A percentile compares a stretch with the other conserved stretches of the same genome.
Evolutionary conservation across 2,888 invertebrate genomes (phyloP).

Genomic region (Eurytoma adleriae): DNA sequence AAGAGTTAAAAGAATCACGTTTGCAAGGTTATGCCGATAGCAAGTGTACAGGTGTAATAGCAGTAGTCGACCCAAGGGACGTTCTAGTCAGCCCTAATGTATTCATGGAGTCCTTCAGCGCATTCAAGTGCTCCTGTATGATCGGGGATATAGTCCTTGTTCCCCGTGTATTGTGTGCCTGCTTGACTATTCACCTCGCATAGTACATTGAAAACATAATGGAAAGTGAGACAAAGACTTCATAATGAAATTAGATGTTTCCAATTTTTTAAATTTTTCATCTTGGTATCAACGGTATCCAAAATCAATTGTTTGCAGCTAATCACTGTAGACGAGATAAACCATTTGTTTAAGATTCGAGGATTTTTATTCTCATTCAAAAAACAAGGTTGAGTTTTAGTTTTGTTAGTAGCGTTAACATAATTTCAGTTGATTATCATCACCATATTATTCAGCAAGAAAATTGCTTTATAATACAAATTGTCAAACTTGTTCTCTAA

Average conservation of each 20-base stretch:
- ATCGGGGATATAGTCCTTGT: constrained; percentile 24
- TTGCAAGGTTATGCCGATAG: not conserved
- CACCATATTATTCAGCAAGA: too few relatives aligned
- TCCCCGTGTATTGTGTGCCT: constrained; percentile 9
- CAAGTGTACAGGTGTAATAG: constrained; percentile 6
- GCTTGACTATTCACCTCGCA: constrained; percentile 19
- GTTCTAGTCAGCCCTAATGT: constrained; percentile 35
- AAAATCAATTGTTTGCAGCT: too few relatives aligned
- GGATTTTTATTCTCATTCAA: too few relatives aligned
- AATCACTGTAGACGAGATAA: too few relatives aligned
- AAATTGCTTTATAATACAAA: too few relatives aligned
- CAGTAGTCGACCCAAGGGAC: constrained; percentile 20
- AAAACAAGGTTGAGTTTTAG: too few relatives aligned
- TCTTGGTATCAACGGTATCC: too few relatives aligned
- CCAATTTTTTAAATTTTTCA: not conserved
- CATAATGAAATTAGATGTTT: constrained; percentile 7
- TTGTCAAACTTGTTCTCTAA: too few relatives aligned
- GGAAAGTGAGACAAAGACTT: constrained; percentile 19
- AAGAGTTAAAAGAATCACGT: not conserved
- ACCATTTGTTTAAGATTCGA: too few relatives aligned
- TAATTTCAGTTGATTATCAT: too few relatives aligned
- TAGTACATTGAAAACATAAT: constrained; percentile 23
- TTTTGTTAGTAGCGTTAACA: too few relatives aligned
- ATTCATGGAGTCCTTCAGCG: constrained; percentile 50
- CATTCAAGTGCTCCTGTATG: constrained; percentile 30